These are phyloP conservation scores for Eupithecia subumbrata DNA, from an alignment of 2,888 invertebrate species.

Conservation along the genomic window DNA sequence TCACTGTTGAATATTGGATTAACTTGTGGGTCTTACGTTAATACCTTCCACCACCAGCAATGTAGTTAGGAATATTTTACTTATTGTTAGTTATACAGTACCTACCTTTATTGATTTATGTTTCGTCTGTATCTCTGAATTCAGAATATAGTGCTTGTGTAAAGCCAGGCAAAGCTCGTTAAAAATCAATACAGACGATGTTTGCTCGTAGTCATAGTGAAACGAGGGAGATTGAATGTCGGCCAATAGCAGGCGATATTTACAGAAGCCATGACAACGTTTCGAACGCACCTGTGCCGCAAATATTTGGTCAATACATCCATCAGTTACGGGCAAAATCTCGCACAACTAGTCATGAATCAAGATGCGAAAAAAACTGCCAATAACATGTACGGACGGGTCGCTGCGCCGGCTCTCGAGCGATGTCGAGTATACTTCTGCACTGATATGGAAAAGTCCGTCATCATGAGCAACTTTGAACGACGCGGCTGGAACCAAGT, in stretches of 20 bases:
- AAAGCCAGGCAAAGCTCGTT: constrained; percentile 52
- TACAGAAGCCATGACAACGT: constrained; percentile 65
- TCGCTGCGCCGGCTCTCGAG: constrained; percentile 69
- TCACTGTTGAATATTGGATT: neutral
- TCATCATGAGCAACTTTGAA: constrained; percentile 67
- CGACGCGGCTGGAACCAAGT: constrained; percentile 88
- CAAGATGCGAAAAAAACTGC: constrained; percentile 67
- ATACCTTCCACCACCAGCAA: neutral
- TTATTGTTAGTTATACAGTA: neutral
- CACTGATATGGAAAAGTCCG: constrained; percentile 66
- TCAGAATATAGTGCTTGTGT: neutral
- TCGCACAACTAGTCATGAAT: constrained; percentile 55
- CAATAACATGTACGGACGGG: constrained; percentile 77
- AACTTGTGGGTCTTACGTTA: constrained; percentile 1
- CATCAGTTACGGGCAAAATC: constrained; percentile 45
- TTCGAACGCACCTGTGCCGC: constrained; percentile 56
- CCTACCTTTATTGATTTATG: neutral
- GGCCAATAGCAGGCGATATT: constrained; percentile 62
- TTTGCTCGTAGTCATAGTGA: constrained; percentile 75
- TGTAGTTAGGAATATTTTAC: neutral
- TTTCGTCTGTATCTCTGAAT: neutral
- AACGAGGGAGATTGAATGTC: constrained; percentile 61
- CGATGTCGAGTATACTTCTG: constrained; percentile 76
- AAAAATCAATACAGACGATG: constrained; percentile 67
- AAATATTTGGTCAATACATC: constrained; percentile 61